These are phyloP conservation scores for Aspidiotus destructor DNA, from an alignment of 2,888 invertebrate genomes.

Conservation along the genomic window DNA sequence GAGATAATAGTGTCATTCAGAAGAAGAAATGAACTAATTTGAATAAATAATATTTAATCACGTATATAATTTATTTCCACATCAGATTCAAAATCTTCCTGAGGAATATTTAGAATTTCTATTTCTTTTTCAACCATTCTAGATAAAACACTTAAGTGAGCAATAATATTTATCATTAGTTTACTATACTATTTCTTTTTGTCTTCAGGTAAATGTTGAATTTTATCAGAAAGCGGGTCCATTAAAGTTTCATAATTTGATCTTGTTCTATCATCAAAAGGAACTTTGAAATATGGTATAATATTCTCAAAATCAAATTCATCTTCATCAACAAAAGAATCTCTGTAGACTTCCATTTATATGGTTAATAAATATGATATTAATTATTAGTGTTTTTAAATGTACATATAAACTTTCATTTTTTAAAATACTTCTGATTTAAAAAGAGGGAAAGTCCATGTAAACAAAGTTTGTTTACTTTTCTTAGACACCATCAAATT, in stretches of 20 bases:
- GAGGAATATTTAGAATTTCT: neutral
- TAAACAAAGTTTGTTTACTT: too few relatives aligned
- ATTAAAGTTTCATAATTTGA: constrained; percentile 18
- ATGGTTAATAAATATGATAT: neutral
- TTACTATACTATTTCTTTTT: constrained; percentile 19
- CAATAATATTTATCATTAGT: constrained; percentile 24
- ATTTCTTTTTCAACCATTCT: constrained; percentile 19
- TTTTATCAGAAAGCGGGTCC: constrained; percentile 25
- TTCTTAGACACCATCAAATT: too few relatives aligned
- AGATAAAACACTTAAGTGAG: constrained; percentile 12
- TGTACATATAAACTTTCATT: too few relatives aligned
- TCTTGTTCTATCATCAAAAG: constrained; percentile 6
- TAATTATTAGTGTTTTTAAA: too few relatives aligned
- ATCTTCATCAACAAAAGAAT: constrained; percentile 37
- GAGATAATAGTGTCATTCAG: too few relatives aligned
- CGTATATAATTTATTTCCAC: neutral
- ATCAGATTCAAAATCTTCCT: constrained; percentile 3
- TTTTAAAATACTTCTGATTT: too few relatives aligned
- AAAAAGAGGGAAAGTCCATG: too few relatives aligned
- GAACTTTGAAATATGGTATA: constrained; percentile 23
- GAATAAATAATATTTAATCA: too few relatives aligned
- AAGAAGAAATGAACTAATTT: too few relatives aligned
- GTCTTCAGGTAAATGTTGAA: constrained; percentile 23
- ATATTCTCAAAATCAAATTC: constrained; percentile 18
- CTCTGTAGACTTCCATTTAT: constrained; percentile 24